Evolutionary conservation across 2,797 vertebrate species (phyloP).

Genomic region (Danio kyathit): DNA sequence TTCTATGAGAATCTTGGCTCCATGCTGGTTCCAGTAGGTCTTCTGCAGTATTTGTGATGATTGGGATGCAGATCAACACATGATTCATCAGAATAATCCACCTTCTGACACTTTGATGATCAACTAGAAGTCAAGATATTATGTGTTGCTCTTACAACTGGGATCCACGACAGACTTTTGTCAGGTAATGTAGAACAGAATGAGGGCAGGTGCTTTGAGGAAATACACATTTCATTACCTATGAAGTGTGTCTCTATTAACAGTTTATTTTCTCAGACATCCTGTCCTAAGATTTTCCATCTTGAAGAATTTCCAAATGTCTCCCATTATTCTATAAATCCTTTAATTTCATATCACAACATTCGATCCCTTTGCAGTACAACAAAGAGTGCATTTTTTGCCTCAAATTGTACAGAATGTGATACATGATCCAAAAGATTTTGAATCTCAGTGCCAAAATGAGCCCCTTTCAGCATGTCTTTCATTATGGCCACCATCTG

Average conservation of each 20-base stretch:
- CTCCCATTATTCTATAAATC: slow-evolving; percentile 67
- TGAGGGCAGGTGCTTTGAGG: too few relatives aligned
- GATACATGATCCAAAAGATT: slow-evolving; percentile 49
- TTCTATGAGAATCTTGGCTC: too few relatives aligned
- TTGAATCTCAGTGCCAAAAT: slow-evolving; percentile 40
- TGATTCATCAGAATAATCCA: too few relatives aligned
- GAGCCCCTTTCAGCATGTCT: slow-evolving; percentile 37
- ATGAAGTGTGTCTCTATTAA: not conserved
- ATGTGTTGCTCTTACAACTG: too few relatives aligned
- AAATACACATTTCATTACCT: too few relatives aligned
- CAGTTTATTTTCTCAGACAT: not conserved
- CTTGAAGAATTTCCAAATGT: slow-evolving; percentile 67
- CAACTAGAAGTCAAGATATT: too few relatives aligned
- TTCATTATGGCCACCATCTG: slow-evolving; percentile 11
- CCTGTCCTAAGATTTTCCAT: slow-evolving; percentile 50
- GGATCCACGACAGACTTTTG: too few relatives aligned
- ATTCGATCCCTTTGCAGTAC: slow-evolving; percentile 52
- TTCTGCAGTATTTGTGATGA: too few relatives aligned
- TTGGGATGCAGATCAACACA: too few relatives aligned
- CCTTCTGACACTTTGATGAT: too few relatives aligned
- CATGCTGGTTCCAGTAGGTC: too few relatives aligned
- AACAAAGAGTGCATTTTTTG: slow-evolving; percentile 65
- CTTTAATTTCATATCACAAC: slow-evolving; percentile 66
- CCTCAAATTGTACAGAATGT: slow-evolving; percentile 38
- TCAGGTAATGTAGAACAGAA: too few relatives aligned